Conservation (phyloP, 2,797 vertebrate species). For the Tympanoctomys barrerae region DNA sequence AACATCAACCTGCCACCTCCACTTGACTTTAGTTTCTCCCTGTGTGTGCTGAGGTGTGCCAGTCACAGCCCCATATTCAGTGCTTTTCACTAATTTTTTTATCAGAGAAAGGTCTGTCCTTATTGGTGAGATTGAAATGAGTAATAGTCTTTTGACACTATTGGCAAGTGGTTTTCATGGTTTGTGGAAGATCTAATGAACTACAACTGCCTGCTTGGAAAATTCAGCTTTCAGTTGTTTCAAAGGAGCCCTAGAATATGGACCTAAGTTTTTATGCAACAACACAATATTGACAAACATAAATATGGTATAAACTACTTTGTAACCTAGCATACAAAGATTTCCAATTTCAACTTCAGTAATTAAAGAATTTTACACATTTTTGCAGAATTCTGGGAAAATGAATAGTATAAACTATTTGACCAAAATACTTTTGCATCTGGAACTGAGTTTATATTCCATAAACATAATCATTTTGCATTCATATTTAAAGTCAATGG, state of each 20-base stretch:
- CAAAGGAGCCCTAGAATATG: constrained; percentile 74
- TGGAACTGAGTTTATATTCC: constrained; percentile 54
- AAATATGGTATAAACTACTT: constrained; percentile 41
- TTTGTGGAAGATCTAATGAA: constrained; percentile 82
- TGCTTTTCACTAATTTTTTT: constrained; percentile 75
- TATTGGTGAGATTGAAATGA: constrained; percentile 79
- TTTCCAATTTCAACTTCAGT: constrained; percentile 56
- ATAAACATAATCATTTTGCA: not conserved
- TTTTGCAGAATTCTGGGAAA: constrained; percentile 58
- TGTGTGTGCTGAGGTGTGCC: constrained; percentile 41
- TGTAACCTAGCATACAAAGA: not conserved
- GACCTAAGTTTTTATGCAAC: constrained; percentile 58
- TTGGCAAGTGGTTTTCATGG: constrained; percentile 85
- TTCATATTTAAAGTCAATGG: constrained; percentile 64
- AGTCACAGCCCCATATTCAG: constrained; percentile 46
- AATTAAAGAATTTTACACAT: not conserved
- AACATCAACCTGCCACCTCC: not conserved
- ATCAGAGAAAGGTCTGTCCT: constrained; percentile 73
- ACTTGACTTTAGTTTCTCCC: not conserved
- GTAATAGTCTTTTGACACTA: constrained; percentile 77
- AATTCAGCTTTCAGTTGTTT: constrained; percentile 81
- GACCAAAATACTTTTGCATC: constrained; percentile 50
- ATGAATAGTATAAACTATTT: constrained; percentile 49
- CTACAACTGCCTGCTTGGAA: constrained; percentile 83
- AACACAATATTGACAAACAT: constrained; percentile 60